Base-by-base conservation (phyloP, 2,888 invertebrate genomes). In the Cataglyphis rosenhaueri region DNA sequence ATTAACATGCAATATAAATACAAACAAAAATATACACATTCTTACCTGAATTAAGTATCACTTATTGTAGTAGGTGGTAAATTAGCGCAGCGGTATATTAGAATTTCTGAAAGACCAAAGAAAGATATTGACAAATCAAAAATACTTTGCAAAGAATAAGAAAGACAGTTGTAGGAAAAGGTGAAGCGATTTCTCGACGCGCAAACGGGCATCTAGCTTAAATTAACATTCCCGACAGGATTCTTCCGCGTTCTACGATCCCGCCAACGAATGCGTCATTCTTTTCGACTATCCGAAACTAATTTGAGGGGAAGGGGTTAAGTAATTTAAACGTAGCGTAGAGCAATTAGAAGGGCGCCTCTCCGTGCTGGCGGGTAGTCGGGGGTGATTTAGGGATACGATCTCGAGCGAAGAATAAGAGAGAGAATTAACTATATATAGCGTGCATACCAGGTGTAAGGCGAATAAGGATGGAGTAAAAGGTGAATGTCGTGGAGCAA, bases 301-400 rank as follows among this genome's bases (percentile, higher is more conserved):
- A 94, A 94, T 94, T 94, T 93, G 91, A 86, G 85, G 82, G 62
- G 84, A 73, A 82, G 76, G 91, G 91, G 89, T 88, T 93, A 93
- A 94, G 93, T 94, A 93, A 94, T 94, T 93, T 93, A 93, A 93
- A 94, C 92, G 93, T 91, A 92, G 92, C 92, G 91, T 90, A 86
- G 92, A 92, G 93, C 93, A 93, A 94, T 94, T 94, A 94, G 93
- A 91, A 87, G 91, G 90, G 92, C 90, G 91, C 91, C 89, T 90
- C 86, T 90, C 86, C 87, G 91, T 29, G 88, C 89, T 85, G 85
- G 86, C 70, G 84, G 86, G 89, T 89, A 89, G 92, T 91, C 88
- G 92, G 91, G 91, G 91, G 93, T 93, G 93, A 93, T 93, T 93
- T 93, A 93, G 92, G 91, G 88, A 90, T 92, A 92, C 92, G 92